Percentiles rank a stretch among this genome's conserved stretches.
These are phyloP conservation scores for Stichodactyla helianthus DNA, from an alignment of 64 coral and sea anemone genomes.

Conservation along the genomic window DNA sequence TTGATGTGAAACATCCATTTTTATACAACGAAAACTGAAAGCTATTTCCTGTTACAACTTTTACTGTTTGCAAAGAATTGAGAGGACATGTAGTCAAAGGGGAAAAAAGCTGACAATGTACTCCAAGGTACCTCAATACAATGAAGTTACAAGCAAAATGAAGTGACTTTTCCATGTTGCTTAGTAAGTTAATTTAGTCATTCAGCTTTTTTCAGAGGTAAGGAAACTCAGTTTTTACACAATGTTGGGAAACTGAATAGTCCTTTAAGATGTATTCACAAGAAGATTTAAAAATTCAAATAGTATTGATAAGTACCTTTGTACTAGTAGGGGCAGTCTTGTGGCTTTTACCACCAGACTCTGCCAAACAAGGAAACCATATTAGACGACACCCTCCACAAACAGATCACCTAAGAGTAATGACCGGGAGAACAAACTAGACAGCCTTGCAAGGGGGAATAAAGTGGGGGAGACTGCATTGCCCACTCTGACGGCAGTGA, in stretches of 20 bases:
- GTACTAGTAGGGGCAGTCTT: slow-evolving; percentile 59
- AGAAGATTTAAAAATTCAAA: neutral
- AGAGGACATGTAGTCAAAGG: neutral
- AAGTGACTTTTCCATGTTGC: neutral
- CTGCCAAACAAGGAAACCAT: slow-evolving; percentile 81
- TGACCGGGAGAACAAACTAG: neutral
- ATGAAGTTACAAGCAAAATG: neutral
- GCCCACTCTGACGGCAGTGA: neutral
- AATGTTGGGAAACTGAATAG: no score
- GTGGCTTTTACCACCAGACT: slow-evolving; percentile 63
- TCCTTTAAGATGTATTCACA: no score
- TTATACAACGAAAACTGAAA: neutral
- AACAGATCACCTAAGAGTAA: neutral
- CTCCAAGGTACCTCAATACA: neutral
- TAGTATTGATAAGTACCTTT: slow-evolving; percentile 39
- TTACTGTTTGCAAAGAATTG: neutral
- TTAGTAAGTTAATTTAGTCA: neutral
- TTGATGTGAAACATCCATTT: no score
- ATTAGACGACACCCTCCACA: slow-evolving; percentile 43
- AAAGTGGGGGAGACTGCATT: neutral
- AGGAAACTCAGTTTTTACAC: neutral
- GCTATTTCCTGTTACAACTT: neutral
- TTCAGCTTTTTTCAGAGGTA: neutral
- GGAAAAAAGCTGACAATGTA: neutral
- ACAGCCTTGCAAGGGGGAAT: neutral